A percentile compares a stretch with the other conserved stretches of the same genome.
phyloP scores from a whole-genome alignment of 2,113 vertebrate genomes.

The Syrmaticus mikado region DNA sequence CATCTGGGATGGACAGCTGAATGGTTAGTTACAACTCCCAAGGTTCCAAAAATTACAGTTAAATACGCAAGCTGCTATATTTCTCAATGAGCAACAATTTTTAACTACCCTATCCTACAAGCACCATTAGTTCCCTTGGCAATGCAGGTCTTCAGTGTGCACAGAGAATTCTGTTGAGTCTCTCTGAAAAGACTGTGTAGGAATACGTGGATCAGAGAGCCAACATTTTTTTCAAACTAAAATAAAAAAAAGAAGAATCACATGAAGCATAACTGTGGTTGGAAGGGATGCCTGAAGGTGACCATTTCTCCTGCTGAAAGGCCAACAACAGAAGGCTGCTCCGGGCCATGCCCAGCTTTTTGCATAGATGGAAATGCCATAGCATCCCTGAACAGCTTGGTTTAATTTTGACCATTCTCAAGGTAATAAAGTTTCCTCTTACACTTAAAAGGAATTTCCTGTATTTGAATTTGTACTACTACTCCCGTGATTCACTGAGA shows the following conservation, averaged over 20 bases:
- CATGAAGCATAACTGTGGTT: neutral
- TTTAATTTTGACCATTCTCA: neutral
- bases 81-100: neutral
- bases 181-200: neutral
- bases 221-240: neutral
- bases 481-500: neutral
- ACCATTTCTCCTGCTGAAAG: neutral
- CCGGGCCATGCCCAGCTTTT: fast-evolving
- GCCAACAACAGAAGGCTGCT: neutral
- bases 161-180: neutral
- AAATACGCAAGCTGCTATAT: neutral
- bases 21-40: neutral
- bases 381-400: neutral
- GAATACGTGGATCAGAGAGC: neutral
- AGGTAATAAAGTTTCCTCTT: neutral
- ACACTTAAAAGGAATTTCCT: neutral
- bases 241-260: neutral
- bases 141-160: neutral
- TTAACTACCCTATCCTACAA: neutral
- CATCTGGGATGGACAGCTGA: neutral
- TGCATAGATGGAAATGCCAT: neutral
- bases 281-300: neutral
- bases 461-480: neutral
- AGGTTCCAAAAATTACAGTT: neutral
- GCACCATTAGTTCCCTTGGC: neutral